Conservation (phyloP, 2,888 invertebrate species). For the Proisotoma minuta region DNA sequence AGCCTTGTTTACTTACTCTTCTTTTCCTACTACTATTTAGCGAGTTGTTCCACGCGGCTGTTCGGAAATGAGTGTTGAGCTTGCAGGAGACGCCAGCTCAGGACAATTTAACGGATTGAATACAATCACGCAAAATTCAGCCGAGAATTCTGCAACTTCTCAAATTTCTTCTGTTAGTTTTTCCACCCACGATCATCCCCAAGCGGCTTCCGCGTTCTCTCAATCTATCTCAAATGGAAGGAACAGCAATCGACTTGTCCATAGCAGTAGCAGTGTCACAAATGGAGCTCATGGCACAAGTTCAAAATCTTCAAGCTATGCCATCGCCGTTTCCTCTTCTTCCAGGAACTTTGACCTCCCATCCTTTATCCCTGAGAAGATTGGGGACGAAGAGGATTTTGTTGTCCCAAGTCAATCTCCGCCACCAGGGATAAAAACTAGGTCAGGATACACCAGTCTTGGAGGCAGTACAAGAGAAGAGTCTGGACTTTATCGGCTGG, state of each 20-base stretch:
- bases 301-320: slow-evolving; percentile 45
- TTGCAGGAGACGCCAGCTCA: slow-evolving; percentile 31
- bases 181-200: slow-evolving; percentile 44
- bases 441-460: too few relatives aligned
- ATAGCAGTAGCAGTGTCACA: slow-evolving; percentile 44
- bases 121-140: slow-evolving; percentile 45
- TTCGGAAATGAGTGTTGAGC: slow-evolving; percentile 45
- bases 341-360: slow-evolving; percentile 45
- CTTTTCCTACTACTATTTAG: slow-evolving; percentile 20
- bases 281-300: slow-evolving; percentile 42
- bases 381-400: slow-evolving; percentile 43
- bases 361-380: slow-evolving; percentile 37
- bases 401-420: slow-evolving; percentile 32
- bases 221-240: slow-evolving; percentile 46
- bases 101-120: slow-evolving; percentile 40
- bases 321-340: slow-evolving; percentile 43
- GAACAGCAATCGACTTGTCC: slow-evolving; percentile 44
- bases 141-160: slow-evolving; percentile 46
- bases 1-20: too few relatives aligned
- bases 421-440: slow-evolving; percentile 5
- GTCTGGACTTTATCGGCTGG: background rate
- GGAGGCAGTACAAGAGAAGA: slow-evolving; percentile 1
- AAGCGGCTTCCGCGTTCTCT: slow-evolving; percentile 44
- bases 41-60: slow-evolving; percentile 47
- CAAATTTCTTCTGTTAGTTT: slow-evolving; percentile 46